Evolutionary conservation across 2,113 vertebrate species (phyloP), one percentile per base, ranked within the genome.

Genomic region (Leucosticte australis): DNA sequence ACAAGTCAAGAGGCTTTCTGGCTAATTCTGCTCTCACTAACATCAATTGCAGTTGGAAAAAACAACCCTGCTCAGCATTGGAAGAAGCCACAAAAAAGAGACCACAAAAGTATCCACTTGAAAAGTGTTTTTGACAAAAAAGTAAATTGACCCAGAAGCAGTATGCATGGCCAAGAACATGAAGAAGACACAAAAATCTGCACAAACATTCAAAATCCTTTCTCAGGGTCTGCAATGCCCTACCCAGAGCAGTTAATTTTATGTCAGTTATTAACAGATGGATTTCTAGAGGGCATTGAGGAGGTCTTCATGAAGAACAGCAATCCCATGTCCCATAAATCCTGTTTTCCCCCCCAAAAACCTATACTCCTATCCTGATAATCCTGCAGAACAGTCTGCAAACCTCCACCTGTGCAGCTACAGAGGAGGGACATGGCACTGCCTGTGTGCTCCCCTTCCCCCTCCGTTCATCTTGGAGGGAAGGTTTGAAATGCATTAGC

Each of bases 311-410:
- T 19, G 37, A 73, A 41, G 41, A 70, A 27, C 22, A 71, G 12
- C 11, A 74, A 9, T 11, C 19, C 8, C 30, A 7, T 3, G 15
- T 21, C 27, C 30, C 16, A 22, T 10, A 76, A 68, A 41, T 39
- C 26, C 5, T 13, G 0, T 10, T 52, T 26, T 2, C 0, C 3
- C 5, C 6, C 7, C 6, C 0, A 9, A 65, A 64, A 84, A 42
- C 7, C 0, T 55, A 31, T 46, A n/a, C 3, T 47, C 12, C 24
- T 2, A 1, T 53, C 9, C 57, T 27, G 27, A n/a, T 20, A 69
- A 44, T 19, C 19, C n/a, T 24, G 11, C 28, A 60, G 44, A 49
- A 35, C 4, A 23, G 6, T 10, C 63, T 59, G 31, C 9, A 60
- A 60, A n/a, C 5, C 17, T 37, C 7, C 8, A 31, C 28, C 53